Percentiles rank a stretch among this genome's conserved stretches.
Conservation (phyloP, 1,140 invertebrate species). For the Eurosta solidaginis region DNA sequence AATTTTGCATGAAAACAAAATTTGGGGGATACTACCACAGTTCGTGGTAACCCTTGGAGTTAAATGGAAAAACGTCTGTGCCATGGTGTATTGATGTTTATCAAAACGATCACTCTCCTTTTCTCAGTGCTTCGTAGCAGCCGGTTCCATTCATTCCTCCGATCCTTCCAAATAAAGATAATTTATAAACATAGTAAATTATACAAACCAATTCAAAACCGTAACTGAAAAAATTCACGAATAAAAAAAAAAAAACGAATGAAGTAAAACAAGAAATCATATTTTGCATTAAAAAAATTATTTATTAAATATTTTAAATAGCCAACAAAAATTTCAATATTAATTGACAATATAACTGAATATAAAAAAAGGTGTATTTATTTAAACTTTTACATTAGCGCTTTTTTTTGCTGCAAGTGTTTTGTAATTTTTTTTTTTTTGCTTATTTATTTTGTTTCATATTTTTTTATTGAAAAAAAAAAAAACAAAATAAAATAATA, state of each 20-base stretch:
- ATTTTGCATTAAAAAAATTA: conserved; percentile 45
- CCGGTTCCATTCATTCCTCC: too few relatives aligned
- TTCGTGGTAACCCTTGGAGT: too few relatives aligned
- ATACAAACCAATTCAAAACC: too few relatives aligned
- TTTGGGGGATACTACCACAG: too few relatives aligned
- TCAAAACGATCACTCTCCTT: too few relatives aligned
- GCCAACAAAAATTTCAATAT: conserved; percentile 56
- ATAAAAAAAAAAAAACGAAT: conserved; percentile 26
- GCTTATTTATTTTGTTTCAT: background rate
- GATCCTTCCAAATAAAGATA: too few relatives aligned
- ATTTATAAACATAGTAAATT: too few relatives aligned
- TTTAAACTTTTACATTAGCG: background rate
- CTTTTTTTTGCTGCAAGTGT: background rate
- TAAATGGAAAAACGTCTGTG: too few relatives aligned
- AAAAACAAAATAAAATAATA: background rate
- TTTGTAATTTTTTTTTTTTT: background rate
- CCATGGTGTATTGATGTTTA: too few relatives aligned
- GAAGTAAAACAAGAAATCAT: conserved; percentile 33
- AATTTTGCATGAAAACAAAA: too few relatives aligned
- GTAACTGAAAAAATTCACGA: background rate
- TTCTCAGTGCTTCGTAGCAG: too few relatives aligned
- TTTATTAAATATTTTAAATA: conserved; percentile 58
- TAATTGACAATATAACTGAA: conserved; percentile 46
- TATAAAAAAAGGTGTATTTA: background rate
- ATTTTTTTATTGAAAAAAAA: background rate